A percentile compares a stretch with the other conserved stretches of the same genome.
Conservation (phyloP, 2,113 vertebrate genomes). For the Synchiropus splendidus region DNA sequence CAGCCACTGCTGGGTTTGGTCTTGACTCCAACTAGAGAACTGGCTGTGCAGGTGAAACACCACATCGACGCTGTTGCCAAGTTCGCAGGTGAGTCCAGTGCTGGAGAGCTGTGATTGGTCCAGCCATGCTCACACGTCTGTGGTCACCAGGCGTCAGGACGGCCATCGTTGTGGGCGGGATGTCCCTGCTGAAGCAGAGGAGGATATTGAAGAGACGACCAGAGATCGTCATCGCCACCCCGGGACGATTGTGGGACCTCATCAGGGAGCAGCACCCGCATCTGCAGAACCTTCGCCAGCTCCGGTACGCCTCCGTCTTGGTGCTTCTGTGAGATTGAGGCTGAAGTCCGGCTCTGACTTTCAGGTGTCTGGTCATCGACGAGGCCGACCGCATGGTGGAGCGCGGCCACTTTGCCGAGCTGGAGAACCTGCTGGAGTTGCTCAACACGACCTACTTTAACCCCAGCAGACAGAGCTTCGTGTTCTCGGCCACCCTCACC, state of each 20-base stretch:
- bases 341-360: constrained; percentile 1
- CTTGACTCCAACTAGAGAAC: constrained; percentile 89
- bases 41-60: constrained; percentile 92
- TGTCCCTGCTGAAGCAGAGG: constrained; percentile 87
- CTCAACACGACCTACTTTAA: constrained; percentile 81
- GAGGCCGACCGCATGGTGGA: constrained; percentile 97
- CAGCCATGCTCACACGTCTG: too few species aligned
- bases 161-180: constrained; percentile 86
- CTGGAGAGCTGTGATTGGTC: too few species aligned
- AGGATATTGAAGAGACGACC: constrained; percentile 79
- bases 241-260: constrained; percentile 90
- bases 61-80: constrained; percentile 85
- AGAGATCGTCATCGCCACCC: constrained; percentile 89
- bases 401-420: constrained; percentile 88
- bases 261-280: constrained; percentile 83
- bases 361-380: constrained; percentile 90
- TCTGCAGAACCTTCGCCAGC: constrained; percentile 75
- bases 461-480: constrained; percentile 81
- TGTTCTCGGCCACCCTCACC: constrained; percentile 94
- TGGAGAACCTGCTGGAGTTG: constrained; percentile 86
- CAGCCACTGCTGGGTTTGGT: constrained; percentile 83
- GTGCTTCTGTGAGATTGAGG: neutral
- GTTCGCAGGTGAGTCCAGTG: constrained; percentile 74
- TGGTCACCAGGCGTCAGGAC: constrained; percentile 75
- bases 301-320: constrained; percentile 62